Base-by-base conservation (phyloP, 2,113 vertebrate genomes). In the Synchiropus splendidus region DNA sequence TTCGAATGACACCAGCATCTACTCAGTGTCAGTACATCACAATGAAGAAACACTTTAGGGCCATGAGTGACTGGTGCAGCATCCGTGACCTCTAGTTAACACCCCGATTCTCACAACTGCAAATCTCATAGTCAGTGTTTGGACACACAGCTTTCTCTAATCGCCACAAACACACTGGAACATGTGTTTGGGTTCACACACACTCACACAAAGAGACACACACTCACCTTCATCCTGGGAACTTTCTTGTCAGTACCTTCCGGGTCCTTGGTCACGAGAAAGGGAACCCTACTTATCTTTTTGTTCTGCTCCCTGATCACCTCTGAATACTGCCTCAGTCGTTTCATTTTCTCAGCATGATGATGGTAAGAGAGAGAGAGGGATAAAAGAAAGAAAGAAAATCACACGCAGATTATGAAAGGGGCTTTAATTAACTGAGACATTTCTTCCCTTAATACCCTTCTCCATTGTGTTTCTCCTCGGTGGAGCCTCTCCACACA, bases 281-380 rank as follows among this genome's bases (percentile, higher is more conserved):
- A 67, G 16, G 61, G 52, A 1, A 58, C 71, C 36, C 70, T 63
- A 1, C 72, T 74, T 1, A 60, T 83, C 64, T 61, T 90, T 86
- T 82, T 88, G 73, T 93, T 96, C 33, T 84, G 74, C 11, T 94
- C 84, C 1, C 83, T 82, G 58, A 93, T 76, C 52, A 84, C 79
- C 54, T 78, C 83, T 69, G 91, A 87, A 50, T 94, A 95, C 75
- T 89, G 86, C 74, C 83, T 92, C 44, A 88, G 89, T 48, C 78
- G 82, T 58, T 68, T 83, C 39, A 92, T 62, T 69, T 90, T 94
- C 79, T 91, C 82, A 62, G 81, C 87, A 88, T 94, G 81, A 49
- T 62, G 54, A 49, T 49, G 58, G 61, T 68, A 67, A 55, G 51
- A 47, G 45, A 42, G 56, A 9, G 47, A 49, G 61, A 44, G 42